phyloP scores from a whole-genome alignment of 2,113 vertebrate genomes.

The Oriolus oriolus region DNA sequence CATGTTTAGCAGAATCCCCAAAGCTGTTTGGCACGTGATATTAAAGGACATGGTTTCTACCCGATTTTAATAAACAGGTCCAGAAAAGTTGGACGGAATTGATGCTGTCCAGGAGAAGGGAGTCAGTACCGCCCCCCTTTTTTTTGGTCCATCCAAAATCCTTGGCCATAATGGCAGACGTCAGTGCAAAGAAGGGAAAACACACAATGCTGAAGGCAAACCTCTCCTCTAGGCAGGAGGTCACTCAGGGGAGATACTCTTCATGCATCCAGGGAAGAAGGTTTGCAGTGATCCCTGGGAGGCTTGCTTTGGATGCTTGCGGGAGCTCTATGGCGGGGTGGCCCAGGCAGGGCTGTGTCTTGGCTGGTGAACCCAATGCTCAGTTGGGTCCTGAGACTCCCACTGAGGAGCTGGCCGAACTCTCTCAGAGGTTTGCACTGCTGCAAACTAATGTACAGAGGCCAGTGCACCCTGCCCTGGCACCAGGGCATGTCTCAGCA shows the following conservation, averaged over 20 bases:
- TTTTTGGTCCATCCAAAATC: neutral
- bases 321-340: fast-evolving
- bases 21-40: neutral
- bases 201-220: neutral
- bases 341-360: neutral
- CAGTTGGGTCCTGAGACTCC: neutral
- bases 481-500: neutral
- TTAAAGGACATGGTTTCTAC: neutral
- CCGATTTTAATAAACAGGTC: neutral
- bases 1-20: neutral
- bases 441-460: fast-evolving
- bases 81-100: neutral
- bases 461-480: neutral
- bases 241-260: neutral
- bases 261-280: neutral
- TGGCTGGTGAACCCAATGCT: neutral
- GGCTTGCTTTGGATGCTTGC: neutral
- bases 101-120: neutral
- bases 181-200: neutral
- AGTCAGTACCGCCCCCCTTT: fast-evolving
- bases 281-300: neutral
- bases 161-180: neutral
- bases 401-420: neutral
- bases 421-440: neutral
- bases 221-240: neutral